Conservation (phyloP, 2,113 vertebrate species). For the Scartelaos histophorus region DNA sequence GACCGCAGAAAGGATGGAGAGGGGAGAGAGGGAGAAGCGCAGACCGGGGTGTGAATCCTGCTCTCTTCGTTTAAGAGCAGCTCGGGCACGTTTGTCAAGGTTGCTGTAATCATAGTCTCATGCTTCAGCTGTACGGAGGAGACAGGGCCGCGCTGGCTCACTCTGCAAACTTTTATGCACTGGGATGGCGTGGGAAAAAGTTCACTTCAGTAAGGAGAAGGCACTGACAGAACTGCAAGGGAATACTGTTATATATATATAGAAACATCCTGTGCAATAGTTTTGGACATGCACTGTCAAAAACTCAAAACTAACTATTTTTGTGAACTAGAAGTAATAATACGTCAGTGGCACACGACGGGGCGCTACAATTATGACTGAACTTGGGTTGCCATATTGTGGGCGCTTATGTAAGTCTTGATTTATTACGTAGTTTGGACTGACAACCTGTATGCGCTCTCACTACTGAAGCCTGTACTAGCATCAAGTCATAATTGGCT, state of each 20-base stretch:
- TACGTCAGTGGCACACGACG: too few species aligned
- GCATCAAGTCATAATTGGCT: background rate
- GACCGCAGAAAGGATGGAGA: slow-evolving; percentile 29
- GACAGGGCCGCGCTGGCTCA: background rate
- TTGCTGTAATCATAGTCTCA: slow-evolving; percentile 12
- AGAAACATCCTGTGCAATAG: background rate
- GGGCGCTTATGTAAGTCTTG: too few species aligned
- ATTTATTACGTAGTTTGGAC: too few species aligned
- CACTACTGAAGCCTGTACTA: background rate
- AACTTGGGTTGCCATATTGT: too few species aligned
- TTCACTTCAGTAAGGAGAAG: background rate
- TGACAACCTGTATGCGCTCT: too few species aligned
- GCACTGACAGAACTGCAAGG: background rate
- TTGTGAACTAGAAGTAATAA: too few species aligned
- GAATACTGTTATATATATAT: background rate
- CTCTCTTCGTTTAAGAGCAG: background rate
- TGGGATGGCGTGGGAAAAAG: background rate
- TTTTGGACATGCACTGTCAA: background rate
- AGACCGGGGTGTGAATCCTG: slow-evolving; percentile 18
- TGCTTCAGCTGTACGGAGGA: background rate
- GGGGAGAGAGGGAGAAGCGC: background rate
- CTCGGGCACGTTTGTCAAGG: background rate
- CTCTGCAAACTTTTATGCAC: background rate
- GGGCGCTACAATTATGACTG: too few species aligned
- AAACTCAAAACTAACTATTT: background rate